These are phyloP conservation scores for Oncopodura yosiiana DNA, from an alignment of 1,140 invertebrate genomes.

Conservation along the genomic window DNA sequence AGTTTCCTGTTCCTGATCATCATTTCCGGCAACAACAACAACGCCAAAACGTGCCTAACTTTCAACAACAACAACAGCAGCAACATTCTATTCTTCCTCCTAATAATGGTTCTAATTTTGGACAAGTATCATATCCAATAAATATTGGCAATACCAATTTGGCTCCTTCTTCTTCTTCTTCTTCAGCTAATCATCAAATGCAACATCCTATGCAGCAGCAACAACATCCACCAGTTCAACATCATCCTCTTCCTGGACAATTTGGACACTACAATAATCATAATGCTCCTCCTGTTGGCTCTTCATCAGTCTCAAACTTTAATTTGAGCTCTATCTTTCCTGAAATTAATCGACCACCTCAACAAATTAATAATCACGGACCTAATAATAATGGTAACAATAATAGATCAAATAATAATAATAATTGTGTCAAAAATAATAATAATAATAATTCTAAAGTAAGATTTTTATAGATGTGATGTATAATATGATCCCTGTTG, in stretches of 20 bases:
- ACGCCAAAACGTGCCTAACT: no score
- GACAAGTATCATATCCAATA: no score
- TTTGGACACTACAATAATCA: neutral
- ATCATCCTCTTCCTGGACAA: neutral
- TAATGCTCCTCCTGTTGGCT: neutral
- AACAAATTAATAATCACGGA: constrained; percentile 1
- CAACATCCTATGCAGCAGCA: neutral
- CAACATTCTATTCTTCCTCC: neutral
- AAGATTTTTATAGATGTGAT: no score
- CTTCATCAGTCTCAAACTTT: constrained; percentile 30
- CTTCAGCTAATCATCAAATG: neutral
- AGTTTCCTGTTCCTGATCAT: no score
- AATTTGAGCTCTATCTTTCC: constrained; percentile 34
- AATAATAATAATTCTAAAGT: no score
- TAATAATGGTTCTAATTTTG: neutral
- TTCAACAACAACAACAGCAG: neutral
- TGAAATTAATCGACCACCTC: constrained; percentile 31
- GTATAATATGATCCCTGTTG: no score
- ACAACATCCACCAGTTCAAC: neutral
- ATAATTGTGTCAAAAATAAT: no score
- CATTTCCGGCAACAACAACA: no score
- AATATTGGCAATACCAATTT: no score
- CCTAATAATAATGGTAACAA: neutral
- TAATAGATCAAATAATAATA: neutral
- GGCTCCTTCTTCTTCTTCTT: no score